Evolutionary conservation across 2,113 vertebrate genomes (phyloP), one percentile per base, ranked within the genome.

Genomic region (Equus przewalskii): DNA sequence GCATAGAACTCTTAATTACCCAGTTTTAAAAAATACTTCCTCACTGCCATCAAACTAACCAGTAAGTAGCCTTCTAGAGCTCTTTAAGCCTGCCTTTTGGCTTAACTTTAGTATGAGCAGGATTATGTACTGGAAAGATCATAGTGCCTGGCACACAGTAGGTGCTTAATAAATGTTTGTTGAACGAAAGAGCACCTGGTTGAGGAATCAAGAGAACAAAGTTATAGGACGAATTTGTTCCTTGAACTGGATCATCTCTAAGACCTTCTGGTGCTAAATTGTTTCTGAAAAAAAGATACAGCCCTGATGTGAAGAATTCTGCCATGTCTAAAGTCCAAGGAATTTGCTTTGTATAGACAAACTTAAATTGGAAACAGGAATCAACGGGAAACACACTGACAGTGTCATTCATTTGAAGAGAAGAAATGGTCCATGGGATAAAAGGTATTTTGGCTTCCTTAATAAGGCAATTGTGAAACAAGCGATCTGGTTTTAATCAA

Each of bases 311-410:
- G n/a, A 89, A 78, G 70, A 67, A 91, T 58, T 62, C 36, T 56
- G 54, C 30, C 60, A 67, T 58, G 85, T 80, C 64, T 94, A 62
- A 81, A 79, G 87, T 72, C 54, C 76, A 62, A 73, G 82, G 87
- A 78, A 91, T 89, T 62, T 70, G n/a, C n/a, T 95, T 36, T 54
- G 28, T 8, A 16, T 15, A 79, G 78, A 95, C 92, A 93, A 93
- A 96, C 95, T 91, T 70, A 86, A 96, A 95, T 22, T 84, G 85
- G 94, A 95, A 97, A 80, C 16, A 96, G 49, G 28, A 93, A 80
- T 54, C 65, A 22, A 2, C 41, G 89, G 44, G 54, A 83, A 92
- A 73, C 78, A 96, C 93, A 95, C 36, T 36, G 60, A 78, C 72
- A 70, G 11, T 85, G 46, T 54, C 92, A 86, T 91, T 96, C 83